Evolutionary conservation across 2,888 invertebrate species (phyloP).

Genomic region (Synanthedon myopaeformis): DNA sequence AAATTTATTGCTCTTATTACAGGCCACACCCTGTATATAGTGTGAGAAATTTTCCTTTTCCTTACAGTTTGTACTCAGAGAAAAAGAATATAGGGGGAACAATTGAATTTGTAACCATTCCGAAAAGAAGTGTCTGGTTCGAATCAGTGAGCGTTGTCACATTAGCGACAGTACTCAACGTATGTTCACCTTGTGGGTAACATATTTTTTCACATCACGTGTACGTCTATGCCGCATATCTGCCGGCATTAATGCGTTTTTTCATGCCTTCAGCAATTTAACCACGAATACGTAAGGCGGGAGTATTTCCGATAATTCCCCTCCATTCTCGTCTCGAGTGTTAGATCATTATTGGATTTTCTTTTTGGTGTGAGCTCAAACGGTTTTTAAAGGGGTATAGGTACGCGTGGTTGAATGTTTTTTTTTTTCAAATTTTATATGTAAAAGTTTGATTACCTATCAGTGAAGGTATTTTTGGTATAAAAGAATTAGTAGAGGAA

Average conservation of each 20-base stretch:
- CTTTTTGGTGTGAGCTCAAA: neutral
- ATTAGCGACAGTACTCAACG: neutral
- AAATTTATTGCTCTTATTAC: too few relatives aligned
- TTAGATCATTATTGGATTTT: constrained; percentile 23
- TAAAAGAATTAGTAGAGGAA: too few relatives aligned
- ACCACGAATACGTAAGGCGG: constrained; percentile 18
- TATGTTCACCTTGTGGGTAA: neutral
- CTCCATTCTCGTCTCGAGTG: constrained; percentile 10
- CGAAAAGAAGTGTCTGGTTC: neutral
- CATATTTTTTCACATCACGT: constrained; percentile 20
- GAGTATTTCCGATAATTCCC: constrained; percentile 21
- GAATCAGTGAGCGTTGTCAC: neutral
- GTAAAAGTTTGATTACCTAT: too few relatives aligned
- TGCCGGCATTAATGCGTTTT: constrained; percentile 20
- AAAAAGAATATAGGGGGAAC: too few relatives aligned
- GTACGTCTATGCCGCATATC: constrained; percentile 20
- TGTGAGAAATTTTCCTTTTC: too few relatives aligned
- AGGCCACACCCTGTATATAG: too few relatives aligned
- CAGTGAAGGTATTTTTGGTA: too few relatives aligned
- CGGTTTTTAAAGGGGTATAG: neutral
- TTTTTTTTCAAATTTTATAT: too few relatives aligned
- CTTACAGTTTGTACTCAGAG: too few relatives aligned
- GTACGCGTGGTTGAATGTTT: neutral
- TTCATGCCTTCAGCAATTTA: constrained; percentile 24
- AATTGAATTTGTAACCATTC: too few relatives aligned